These are phyloP conservation scores for Paracyclopina nana DNA, from an alignment of 1,140 invertebrate genomes.

Conservation along the genomic window DNA sequence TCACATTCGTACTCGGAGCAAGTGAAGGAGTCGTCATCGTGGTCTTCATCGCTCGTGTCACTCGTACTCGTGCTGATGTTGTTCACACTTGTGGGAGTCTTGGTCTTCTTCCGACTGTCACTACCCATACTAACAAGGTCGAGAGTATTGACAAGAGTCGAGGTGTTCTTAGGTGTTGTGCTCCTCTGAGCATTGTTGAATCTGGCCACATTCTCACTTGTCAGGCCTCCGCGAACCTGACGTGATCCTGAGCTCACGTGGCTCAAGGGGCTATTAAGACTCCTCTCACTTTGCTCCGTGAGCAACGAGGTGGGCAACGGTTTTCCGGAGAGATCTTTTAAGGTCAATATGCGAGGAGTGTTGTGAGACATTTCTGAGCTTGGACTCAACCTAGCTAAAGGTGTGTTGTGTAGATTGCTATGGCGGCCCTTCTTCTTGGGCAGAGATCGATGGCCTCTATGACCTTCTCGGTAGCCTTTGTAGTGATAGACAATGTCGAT, in stretches of 20 bases:
- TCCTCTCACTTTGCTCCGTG: constrained; percentile 30
- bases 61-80: constrained; percentile 48
- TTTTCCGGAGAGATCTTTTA: constrained; percentile 81
- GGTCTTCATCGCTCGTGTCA: constrained; percentile 54
- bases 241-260: constrained; percentile 24
- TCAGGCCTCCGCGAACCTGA: constrained; percentile 50
- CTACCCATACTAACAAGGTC: constrained; percentile 81
- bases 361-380: constrained; percentile 76
- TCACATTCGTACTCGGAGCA: constrained; percentile 96
- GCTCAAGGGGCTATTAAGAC: constrained; percentile 37
- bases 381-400: constrained; percentile 64
- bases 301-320: constrained; percentile 65
- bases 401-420: constrained; percentile 49
- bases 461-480: constrained; percentile 61
- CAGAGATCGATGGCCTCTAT: constrained; percentile 31
- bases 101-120: constrained; percentile 36
- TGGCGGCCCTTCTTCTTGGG: constrained; percentile 2
- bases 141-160: constrained; percentile 60
- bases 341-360: constrained; percentile 66
- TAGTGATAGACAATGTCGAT: constrained; percentile 93
- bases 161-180: constrained; percentile 52
- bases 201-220: constrained; percentile 75
- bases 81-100: constrained; percentile 27
- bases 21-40: constrained; percentile 85
- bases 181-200: constrained; percentile 64